Evolutionary conservation across 2,113 vertebrate species (phyloP).

Genomic region (Heloderma charlesbogerti): DNA sequence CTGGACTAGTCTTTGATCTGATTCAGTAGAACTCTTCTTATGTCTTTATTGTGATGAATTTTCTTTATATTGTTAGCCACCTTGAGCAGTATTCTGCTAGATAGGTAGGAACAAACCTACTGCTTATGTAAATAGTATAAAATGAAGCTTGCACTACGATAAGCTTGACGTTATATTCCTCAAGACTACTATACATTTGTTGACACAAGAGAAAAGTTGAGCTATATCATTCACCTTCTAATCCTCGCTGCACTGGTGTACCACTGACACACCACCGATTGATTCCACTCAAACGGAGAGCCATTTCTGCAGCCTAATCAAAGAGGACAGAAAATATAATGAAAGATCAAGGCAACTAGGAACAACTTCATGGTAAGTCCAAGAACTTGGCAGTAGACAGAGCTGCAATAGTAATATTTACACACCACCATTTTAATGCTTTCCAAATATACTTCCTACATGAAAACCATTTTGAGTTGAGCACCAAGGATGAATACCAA

Average conservation of each 20-base stretch:
- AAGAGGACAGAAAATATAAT: slow-evolving; percentile 21
- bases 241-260: slow-evolving; percentile 96
- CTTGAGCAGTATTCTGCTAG: not conserved
- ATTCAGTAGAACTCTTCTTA: too few species aligned
- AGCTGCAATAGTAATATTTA: not conserved
- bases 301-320: slow-evolving; percentile 96
- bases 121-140: not conserved
- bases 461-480: not conserved
- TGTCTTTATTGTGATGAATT: not conserved
- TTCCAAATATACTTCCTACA: not conserved
- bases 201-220: not conserved
- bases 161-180: not conserved
- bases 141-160: not conserved
- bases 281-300: slow-evolving; percentile 91
- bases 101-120: not conserved
- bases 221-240: slow-evolving; percentile 86
- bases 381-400: not conserved
- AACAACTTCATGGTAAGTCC: not conserved
- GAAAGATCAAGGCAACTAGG: not conserved
- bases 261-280: slow-evolving; percentile 99
- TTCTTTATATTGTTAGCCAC: not conserved
- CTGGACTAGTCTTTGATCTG: too few species aligned
- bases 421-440: not conserved
- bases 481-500: not conserved
- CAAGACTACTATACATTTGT: not conserved